phyloP scores from a whole-genome alignment of 2,113 vertebrate species.

The Meriones unguiculatus region DNA sequence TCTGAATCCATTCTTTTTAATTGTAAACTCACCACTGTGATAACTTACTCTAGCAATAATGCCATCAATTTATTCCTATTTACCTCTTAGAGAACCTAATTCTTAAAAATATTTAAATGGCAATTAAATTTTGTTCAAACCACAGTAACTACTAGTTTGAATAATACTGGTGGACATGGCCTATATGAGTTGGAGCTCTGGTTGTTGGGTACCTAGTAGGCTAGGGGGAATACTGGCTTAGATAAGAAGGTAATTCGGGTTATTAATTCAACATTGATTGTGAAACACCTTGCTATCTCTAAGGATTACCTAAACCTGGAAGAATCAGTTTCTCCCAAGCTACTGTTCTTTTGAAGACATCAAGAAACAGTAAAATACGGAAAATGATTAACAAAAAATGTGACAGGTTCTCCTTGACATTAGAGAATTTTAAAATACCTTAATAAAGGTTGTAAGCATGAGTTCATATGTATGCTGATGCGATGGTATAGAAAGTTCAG shows the following conservation, averaged over 20 bases:
- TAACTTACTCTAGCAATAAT: neutral
- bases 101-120: neutral
- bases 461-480: neutral
- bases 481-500: neutral
- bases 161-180: neutral
- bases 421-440: neutral
- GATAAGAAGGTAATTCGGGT: neutral
- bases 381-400: neutral
- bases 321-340: neutral
- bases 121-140: neutral
- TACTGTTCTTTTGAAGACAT: neutral
- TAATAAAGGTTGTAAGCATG: neutral
- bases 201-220: neutral
- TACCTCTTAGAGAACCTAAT: neutral
- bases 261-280: neutral
- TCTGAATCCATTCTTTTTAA: neutral
- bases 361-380: neutral
- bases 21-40: neutral
- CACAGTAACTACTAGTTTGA: neutral
- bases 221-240: neutral
- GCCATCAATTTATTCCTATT: neutral
- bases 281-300: neutral
- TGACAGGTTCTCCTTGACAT: neutral
- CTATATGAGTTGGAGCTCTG: neutral
- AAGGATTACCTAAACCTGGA: neutral